Percentiles rank a stretch among this genome's conserved stretches.
These are phyloP conservation scores for Rhinogobio ventralis DNA, from an alignment of 2,797 vertebrate genomes.

Conservation along the genomic window DNA sequence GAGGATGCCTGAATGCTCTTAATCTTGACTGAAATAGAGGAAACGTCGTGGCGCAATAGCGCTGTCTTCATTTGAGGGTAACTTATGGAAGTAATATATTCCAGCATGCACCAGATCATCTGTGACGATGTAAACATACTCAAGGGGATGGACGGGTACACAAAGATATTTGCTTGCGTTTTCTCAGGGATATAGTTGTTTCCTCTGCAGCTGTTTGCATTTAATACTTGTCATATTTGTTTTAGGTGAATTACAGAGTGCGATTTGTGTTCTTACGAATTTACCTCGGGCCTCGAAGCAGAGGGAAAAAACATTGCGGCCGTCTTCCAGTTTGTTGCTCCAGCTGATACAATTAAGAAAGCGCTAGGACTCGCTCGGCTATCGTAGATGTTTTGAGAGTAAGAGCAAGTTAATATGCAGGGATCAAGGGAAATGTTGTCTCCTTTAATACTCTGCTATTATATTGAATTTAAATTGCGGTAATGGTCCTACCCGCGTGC, in stretches of 20 bases:
- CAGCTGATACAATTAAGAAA: constrained; percentile 48
- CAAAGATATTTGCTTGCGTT: constrained; percentile 68
- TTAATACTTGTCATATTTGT: constrained; percentile 49
- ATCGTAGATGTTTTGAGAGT: constrained; percentile 45
- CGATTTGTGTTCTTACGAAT: constrained; percentile 30
- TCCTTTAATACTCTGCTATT: constrained; percentile 67
- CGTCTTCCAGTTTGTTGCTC: constrained; percentile 23
- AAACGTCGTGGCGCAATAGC: constrained; percentile 77
- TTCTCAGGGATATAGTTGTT: constrained; percentile 61
- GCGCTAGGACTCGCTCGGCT: constrained; percentile 1
- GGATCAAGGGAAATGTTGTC: constrained; percentile 60
- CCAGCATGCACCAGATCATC: constrained; percentile 75
- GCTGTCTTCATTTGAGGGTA: constrained; percentile 81
- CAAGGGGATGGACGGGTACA: constrained; percentile 72
- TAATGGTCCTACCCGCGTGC: constrained; percentile 72
- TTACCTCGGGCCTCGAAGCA: not conserved
- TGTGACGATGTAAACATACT: constrained; percentile 75
- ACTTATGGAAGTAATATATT: constrained; percentile 85
- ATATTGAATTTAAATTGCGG: constrained; percentile 72
- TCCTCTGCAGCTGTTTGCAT: constrained; percentile 46
- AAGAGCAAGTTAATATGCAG: constrained; percentile 62
- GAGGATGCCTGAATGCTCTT: constrained; percentile 72
- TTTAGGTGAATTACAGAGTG: constrained; percentile 21
- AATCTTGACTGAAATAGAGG: constrained; percentile 76
- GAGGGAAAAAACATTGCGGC: constrained; percentile 18